A percentile compares a stretch with the other conserved stretches of the same genome.
Conservation (phyloP, 2,113 vertebrate genomes). For the Phodopus roborovskii region DNA sequence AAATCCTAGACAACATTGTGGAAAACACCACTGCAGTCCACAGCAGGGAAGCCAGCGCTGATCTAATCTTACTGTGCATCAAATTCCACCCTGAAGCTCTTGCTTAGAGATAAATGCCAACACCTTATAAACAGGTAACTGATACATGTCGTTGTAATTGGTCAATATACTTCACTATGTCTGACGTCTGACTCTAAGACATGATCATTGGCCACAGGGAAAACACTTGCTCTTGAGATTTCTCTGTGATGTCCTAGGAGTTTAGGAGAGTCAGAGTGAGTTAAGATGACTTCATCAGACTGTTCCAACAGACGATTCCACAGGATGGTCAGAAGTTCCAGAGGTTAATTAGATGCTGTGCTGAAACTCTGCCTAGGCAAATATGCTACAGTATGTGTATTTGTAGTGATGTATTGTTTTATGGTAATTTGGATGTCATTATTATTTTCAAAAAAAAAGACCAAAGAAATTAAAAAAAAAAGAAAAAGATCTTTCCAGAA, state of each 20-base stretch:
- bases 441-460: neutral
- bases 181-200: neutral
- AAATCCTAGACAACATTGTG: neutral
- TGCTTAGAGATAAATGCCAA: neutral
- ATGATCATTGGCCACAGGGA: neutral
- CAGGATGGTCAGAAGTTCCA: neutral
- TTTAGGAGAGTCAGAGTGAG: neutral
- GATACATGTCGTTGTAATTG: neutral
- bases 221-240: neutral
- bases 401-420: too few species aligned
- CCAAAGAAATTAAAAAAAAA: too few species aligned
- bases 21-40: neutral
- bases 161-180: neutral
- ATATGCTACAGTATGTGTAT: fast-evolving
- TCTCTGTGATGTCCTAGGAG: neutral
- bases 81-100: neutral
- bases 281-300: too few species aligned
- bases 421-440: too few species aligned
- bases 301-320: neutral
- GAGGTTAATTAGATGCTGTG: too few species aligned
- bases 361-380: neutral
- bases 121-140: neutral
- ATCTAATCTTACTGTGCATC: neutral
- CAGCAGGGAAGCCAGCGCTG: neutral
- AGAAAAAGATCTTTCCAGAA: too few species aligned